phyloP scores from a whole-genome alignment of 2,888 invertebrate species.

The Lysandra bellargus region DNA sequence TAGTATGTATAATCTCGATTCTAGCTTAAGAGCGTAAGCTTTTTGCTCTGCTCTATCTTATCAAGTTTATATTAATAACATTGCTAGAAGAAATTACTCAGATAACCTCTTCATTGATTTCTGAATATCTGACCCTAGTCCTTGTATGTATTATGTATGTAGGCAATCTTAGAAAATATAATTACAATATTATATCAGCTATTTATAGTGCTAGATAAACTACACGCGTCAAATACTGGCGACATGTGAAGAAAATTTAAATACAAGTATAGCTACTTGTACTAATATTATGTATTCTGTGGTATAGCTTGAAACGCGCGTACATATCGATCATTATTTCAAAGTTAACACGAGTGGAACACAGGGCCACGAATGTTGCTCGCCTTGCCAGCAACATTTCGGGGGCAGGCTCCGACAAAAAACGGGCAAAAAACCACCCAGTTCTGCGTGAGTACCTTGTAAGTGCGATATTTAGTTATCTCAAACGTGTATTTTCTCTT shows the following conservation, averaged over 20 bases:
- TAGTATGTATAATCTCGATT: too few relatives aligned
- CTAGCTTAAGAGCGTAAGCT: too few relatives aligned
- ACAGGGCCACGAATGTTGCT: slow-evolving; percentile 58
- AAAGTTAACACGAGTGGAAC: slow-evolving; percentile 5
- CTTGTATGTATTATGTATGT: not conserved
- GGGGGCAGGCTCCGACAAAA: slow-evolving; percentile 52
- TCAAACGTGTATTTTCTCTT: not conserved
- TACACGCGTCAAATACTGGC: not conserved
- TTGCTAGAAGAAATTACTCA: not conserved
- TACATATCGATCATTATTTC: not conserved
- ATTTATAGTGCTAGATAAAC: slow-evolving; percentile 6
- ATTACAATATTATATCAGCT: slow-evolving; percentile 11
- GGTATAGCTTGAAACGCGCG: not conserved
- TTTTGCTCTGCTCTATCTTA: not conserved
- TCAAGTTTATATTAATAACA: not conserved
- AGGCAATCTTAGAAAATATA: not conserved
- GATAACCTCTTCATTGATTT: not conserved
- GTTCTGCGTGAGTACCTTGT: not conserved
- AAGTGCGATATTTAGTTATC: slow-evolving; percentile 2
- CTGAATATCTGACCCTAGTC: not conserved
- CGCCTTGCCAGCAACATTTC: slow-evolving; percentile 67
- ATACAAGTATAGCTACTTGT: not conserved
- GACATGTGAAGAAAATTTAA: slow-evolving; percentile 3
- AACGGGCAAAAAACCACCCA: slow-evolving; percentile 14
- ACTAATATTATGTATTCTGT: too few relatives aligned